Evolutionary conservation across 2,797 vertebrate species (phyloP).

Genomic region (Nasua narica): DNA sequence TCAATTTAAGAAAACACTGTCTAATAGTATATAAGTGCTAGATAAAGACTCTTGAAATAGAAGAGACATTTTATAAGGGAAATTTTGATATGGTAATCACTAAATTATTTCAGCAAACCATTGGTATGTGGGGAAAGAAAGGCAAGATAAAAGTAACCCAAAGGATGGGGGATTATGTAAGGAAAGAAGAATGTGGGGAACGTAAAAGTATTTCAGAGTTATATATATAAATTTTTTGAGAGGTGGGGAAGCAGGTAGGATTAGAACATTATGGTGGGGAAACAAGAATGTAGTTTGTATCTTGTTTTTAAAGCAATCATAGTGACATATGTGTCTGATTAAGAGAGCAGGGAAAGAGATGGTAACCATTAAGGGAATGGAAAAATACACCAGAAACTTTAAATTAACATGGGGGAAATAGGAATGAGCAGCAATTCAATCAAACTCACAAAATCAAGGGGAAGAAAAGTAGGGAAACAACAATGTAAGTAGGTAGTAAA

Average conservation of each 20-base stretch:
- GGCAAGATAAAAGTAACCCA: background rate
- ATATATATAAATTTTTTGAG: background rate
- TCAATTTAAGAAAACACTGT: background rate
- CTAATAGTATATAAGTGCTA: background rate
- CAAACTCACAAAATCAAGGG: background rate
- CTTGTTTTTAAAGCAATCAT: slow-evolving; percentile 18
- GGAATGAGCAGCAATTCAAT: background rate
- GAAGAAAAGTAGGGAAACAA: background rate
- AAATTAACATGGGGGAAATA: background rate
- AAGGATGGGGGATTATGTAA: background rate
- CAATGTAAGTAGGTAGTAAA: background rate
- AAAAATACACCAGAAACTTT: slow-evolving; percentile 31
- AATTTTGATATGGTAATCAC: background rate
- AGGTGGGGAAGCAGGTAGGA: background rate
- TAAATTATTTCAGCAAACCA: background rate
- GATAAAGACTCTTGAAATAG: background rate
- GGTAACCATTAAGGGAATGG: background rate
- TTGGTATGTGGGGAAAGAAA: background rate
- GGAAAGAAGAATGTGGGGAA: background rate
- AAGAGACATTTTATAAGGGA: background rate
- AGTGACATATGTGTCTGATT: slow-evolving; percentile 21
- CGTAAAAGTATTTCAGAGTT: background rate
- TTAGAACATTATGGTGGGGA: background rate
- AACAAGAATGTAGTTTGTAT: background rate
- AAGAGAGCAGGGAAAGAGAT: background rate